A percentile compares a stretch with the other conserved stretches of the same genome.
Evolutionary conservation across 2,797 vertebrate species (phyloP).

Genomic region (Luscinia luscinia): DNA sequence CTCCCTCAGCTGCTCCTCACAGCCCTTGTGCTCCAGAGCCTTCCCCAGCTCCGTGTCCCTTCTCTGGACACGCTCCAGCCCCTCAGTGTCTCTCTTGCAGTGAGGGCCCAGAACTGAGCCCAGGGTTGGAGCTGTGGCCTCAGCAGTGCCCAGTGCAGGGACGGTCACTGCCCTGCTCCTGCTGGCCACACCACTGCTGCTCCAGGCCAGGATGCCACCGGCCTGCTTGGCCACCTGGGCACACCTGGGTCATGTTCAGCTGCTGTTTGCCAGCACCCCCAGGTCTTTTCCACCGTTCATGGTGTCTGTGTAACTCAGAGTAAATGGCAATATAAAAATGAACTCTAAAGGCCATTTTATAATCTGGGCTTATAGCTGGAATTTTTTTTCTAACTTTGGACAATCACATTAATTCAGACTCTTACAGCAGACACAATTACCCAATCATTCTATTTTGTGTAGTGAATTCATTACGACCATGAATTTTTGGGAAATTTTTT

Average conservation of each 20-base stretch:
- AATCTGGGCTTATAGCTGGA: background rate
- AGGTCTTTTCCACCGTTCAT: background rate
- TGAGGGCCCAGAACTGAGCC: background rate
- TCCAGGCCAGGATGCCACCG: background rate
- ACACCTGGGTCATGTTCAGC: background rate
- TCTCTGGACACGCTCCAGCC: background rate
- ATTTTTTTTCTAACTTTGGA: background rate
- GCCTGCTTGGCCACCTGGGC: background rate
- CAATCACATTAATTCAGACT: background rate
- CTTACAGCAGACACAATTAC: background rate
- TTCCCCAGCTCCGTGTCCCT: background rate
- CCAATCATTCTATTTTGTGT: background rate
- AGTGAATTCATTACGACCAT: background rate
- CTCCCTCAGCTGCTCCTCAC: background rate
- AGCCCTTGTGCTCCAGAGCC: background rate
- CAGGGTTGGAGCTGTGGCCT: background rate
- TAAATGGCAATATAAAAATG: background rate
- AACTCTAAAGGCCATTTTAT: background rate
- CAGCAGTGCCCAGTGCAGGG: background rate
- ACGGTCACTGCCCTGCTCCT: background rate
- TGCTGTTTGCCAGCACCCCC: accelerated
- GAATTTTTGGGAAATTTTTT: background rate
- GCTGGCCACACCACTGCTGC: background rate
- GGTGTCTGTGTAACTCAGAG: background rate
- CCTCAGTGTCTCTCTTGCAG: background rate